These are phyloP conservation scores for Galagoides demidoff DNA, from an alignment of 2,797 vertebrate genomes.

Conservation along the genomic window DNA sequence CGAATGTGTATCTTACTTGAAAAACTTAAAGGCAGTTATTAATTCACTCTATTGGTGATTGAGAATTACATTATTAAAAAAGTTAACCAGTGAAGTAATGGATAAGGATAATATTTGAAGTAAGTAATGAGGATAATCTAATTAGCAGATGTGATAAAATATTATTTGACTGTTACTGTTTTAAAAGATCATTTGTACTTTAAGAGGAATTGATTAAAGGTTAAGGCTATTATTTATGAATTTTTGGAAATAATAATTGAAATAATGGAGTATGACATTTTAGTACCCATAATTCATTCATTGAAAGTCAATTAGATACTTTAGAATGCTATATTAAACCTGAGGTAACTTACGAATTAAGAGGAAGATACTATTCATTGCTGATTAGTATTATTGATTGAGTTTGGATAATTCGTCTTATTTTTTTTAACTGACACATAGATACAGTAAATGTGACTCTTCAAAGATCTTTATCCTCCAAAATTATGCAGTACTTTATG, in stretches of 20 bases:
- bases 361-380: conserved; percentile 8
- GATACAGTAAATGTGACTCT: not conserved
- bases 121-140: conserved; percentile 20
- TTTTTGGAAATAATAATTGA: conserved; percentile 7
- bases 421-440: not conserved
- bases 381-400: not conserved
- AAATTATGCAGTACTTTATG: not conserved
- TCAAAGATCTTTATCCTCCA: not conserved
- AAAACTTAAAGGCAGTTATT: not conserved
- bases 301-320: conserved; percentile 15
- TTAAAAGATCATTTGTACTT: conserved; percentile 31
- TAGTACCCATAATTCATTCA: not conserved
- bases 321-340: not conserved
- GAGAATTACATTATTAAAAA: not conserved
- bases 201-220: conserved; percentile 42
- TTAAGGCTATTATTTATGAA: conserved; percentile 27
- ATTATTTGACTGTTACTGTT: conserved; percentile 12
- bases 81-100: conserved; percentile 31
- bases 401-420: not conserved
- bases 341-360: conserved; percentile 26
- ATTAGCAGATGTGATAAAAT: conserved; percentile 12
- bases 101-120: not conserved
- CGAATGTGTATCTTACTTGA: conserved; percentile 93
- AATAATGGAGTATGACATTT: conserved; percentile 1
- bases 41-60: conserved; percentile 18